Evolutionary conservation across 2,797 vertebrate genomes (phyloP), one percentile per base, ranked within the genome.

Genomic region (Remorina albescens): DNA sequence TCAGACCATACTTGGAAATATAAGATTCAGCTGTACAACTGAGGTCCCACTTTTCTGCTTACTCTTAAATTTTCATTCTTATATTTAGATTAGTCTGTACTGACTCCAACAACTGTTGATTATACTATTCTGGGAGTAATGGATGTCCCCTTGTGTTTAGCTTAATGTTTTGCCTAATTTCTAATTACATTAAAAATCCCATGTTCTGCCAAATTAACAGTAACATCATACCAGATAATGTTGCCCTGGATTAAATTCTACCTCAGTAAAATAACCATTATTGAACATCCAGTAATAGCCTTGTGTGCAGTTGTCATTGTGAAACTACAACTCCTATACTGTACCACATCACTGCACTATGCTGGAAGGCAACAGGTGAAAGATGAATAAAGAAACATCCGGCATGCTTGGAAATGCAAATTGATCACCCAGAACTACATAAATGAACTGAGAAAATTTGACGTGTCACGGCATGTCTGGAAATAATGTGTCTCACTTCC

Each of bases 401-500:
- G 37, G 32, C 2, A 3, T n/a, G 23, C 42, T 51, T 60, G 19
- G 32, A 81, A 65, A 78, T 62, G 37, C 21, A 63, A 12, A 73
- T 23, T 12, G 28, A 6, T 76, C 15, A 37, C 19, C 30, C 41
- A 53, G 23, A 28, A 21, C 6, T 12, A 21, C 50, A 56, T 81
- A 55, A 47, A 25, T 66, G 55, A 63, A n/a, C 15, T 28, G 11
- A 36, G 30, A 9, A 44, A 18, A 51, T 15, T 0, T 11, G 11
- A 61, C 25, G 57, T 60, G 18, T 76, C 50, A 77, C 46, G n/a
- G n/a, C n/a, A n/a, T 78, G 82, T 74, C 73, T 67, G 72, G 56
- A 83, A 83, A 83, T 64, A 8, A 77, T 28, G 68, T 41, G n/a
- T 8, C 9, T 82, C 57, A 57, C 36, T 76, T 80, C 54, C 39